Evolutionary conservation across 2,113 vertebrate species (phyloP), one percentile per base, ranked within the genome.

Genomic region (Hipposideros armiger): DNA sequence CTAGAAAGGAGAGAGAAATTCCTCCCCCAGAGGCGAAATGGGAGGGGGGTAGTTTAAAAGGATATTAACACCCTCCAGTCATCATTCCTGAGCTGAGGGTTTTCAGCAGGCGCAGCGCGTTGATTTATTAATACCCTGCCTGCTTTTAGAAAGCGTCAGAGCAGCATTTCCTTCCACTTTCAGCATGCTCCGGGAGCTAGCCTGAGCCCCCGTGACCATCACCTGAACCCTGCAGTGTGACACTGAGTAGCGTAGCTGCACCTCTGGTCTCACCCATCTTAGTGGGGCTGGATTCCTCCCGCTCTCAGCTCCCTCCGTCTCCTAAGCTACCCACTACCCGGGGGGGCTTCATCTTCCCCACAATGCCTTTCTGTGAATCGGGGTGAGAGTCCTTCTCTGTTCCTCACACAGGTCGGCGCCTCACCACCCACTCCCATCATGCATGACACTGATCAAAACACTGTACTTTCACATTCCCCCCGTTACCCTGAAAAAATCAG

Each of bases 1-100:
- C 52, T 82, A 11, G 70, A 81, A 77, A 50, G 92, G 47, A 92
- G 20, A 20, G 52, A 88, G 74, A 13, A 72, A 83, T 90, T 56
- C 24, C 90, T 54, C 19, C 52, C 67, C 54, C 6, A 42, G 81
- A 54, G n/a, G 54, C 54, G 30, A 60, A 28, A 28, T 32, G 52
- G 11, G 10, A 24, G 19, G 15, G 22, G 17, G 72, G 32, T 14
- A 73, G 36, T 4, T 7, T 20, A 20, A 11, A 36, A 54, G 36
- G 52, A n/a, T 17, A 26, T 11, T 22, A 13, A 14, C 4, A 1
- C 19, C 88, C 42, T 92, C 60, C 47, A n/a, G 56, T 72, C 47
- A 19, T 62, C 30, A 22, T n/a, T 32, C 70, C 67, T 16, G 20
- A 36, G 58, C 76, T 76, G 45, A 52, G 62, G 28, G 64, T 90